Evolutionary conservation across 1,140 invertebrate genomes (phyloP), one percentile per base, ranked within the genome.

Genomic region (Lucilia cuprina): DNA sequence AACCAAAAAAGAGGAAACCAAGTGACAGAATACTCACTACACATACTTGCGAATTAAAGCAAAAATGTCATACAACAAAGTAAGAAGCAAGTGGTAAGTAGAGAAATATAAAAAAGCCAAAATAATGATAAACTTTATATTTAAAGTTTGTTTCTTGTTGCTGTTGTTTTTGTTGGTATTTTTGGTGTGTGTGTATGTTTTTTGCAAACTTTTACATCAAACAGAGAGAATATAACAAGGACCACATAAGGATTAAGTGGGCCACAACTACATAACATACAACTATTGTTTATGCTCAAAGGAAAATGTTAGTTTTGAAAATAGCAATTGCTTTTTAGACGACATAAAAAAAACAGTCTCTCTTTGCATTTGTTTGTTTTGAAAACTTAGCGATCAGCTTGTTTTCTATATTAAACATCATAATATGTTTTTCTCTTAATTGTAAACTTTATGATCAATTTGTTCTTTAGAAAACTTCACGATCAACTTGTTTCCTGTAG

Each of bases 181-280:
- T 60, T 41, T n/a, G 55, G 14, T 60, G 55, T 60, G n/a, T 60
- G 13, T 17, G 50, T 60, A 0, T 60, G 8, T 60, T 4, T 60
- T 60, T 60, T n/a, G 13, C 17, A 19, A 17, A 70, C 60, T 21
- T 21, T 70, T 9, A 10, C 17, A 19, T 70, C 8, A 21, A 21
- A 70, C 19, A 70, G 60, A 70, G 17, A 65, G 60, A 70, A 70
- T 21, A 70, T 19, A 70, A 70, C 60, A 21, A 21, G 60, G n/a
- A 70, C 60, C 60, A 70, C 17, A 70, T n/a, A 70, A 70, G 60
- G 60, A 70, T 70, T 70, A 70, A 70, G 60, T 70, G 60, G 60
- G 60, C 60, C 60, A 70, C 60, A 70, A 5, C 17, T 19, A 41
- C 41, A 70, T 70, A 70, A 21, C 60, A 70, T 21, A 55, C 12